Evolutionary conservation across 2,113 vertebrate genomes (phyloP).

Genomic region (Equus quagga): DNA sequence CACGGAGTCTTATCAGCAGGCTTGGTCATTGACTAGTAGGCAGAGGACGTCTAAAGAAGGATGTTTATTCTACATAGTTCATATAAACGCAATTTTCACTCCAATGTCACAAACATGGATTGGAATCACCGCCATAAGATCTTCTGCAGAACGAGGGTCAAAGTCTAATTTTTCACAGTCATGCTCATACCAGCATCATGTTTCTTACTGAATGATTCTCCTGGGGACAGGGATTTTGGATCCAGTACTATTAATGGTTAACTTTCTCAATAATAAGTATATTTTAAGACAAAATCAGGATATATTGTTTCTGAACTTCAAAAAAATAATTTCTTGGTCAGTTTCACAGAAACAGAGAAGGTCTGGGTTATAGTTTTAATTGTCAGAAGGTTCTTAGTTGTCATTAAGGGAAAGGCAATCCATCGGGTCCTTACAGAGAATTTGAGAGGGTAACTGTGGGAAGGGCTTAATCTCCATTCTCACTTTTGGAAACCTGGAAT

Average conservation of each 20-base stretch:
- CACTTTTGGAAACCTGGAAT: neutral
- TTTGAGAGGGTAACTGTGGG: accelerated
- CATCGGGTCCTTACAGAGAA: neutral
- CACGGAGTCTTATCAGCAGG: accelerated
- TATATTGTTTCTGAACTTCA: neutral
- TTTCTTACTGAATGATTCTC: neutral
- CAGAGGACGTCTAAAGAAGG: neutral
- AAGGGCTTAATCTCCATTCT: neutral
- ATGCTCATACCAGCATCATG: accelerated
- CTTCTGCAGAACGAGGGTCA: neutral
- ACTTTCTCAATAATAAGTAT: neutral
- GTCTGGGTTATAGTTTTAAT: neutral
- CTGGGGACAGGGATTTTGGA: neutral
- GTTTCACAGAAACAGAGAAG: neutral
- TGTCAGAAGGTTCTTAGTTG: neutral
- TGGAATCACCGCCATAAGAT: neutral
- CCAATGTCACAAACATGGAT: neutral
- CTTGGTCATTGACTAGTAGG: neutral
- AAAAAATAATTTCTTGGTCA: neutral
- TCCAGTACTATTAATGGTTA: neutral
- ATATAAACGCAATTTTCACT: neutral
- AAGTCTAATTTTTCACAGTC: neutral
- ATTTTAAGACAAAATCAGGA: neutral
- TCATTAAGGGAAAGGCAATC: neutral
- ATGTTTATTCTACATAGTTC: no score